Evolutionary conservation across 2,888 invertebrate genomes (phyloP), one percentile per base, ranked within the genome.

Genomic region (Urechis unicinctus): DNA sequence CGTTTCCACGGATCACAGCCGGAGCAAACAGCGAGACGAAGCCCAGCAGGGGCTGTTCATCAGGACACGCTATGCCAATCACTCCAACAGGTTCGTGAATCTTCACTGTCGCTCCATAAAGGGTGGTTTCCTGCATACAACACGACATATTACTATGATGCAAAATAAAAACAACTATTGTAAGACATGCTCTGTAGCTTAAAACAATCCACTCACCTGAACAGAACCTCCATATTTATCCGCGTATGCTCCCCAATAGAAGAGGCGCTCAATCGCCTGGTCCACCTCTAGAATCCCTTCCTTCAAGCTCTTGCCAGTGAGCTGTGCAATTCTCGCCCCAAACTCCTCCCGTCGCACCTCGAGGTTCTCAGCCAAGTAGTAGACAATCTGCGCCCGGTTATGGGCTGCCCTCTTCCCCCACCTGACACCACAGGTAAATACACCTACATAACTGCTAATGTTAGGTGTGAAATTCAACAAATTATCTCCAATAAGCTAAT

Each of bases 351-450:
- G 60, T 3, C 77, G 62, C 36, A 36, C 69, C 58, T 75, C 75
- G 45, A 81, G 65, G 58, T 79, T 79, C 63, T 80, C 79, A 2
- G 78, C 79, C 65, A 79, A 66, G 63, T 79, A 79, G 63, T 74
- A 79, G 25, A 80, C 67, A 50, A 80, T 78, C 70, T 80, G 79
- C 1, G 78, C 75, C 3, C 75, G 68, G 61, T 79, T 78, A 65
- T 76, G 75, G 3, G 77, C 78, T 22, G 77, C 70, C 46, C 75
- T 62, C 62, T 76, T 73, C 31, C 73, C 70, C 79, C 78, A 77
- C 3, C 78, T 78, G 64, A n/a, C n/a, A n/a, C n/a, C n/a, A n/a
- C n/a, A n/a, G n/a, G n/a, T n/a, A n/a, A n/a, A n/a, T n/a, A n/a
- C n/a, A n/a, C n/a, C n/a, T n/a, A n/a, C n/a, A n/a, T n/a, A n/a